A percentile compares a stretch with the other conserved stretches of the same genome.
Conservation (phyloP, 2,113 vertebrate genomes). For the Eolophus roseicapilla region DNA sequence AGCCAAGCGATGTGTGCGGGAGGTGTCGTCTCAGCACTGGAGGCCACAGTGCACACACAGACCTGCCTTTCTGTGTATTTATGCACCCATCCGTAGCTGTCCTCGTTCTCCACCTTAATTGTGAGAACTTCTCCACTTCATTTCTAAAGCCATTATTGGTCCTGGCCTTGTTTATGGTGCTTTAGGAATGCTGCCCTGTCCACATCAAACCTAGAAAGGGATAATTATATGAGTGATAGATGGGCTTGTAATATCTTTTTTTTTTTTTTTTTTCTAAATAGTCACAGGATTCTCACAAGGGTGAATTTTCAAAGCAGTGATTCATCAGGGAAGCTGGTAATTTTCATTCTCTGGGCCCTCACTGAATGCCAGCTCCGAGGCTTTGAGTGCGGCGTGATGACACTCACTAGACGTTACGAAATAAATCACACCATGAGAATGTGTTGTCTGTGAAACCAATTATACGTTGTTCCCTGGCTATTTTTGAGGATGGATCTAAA, state of each 20-base stretch:
- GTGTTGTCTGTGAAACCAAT: conserved; percentile 65
- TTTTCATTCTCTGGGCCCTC: conserved; percentile 50
- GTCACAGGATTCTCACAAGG: conserved; percentile 64
- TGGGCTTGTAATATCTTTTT: conserved; percentile 28
- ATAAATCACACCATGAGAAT: conserved; percentile 61
- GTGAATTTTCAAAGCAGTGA: conserved; percentile 56
- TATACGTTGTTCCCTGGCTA: conserved; percentile 59
- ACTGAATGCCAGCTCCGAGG: background rate
- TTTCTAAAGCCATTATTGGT: conserved; percentile 58
- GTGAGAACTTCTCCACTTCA: conserved; percentile 64
- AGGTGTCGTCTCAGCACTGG: conserved; percentile 8
- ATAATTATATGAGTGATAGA: conserved; percentile 72
- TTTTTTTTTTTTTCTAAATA: conserved; percentile 26
- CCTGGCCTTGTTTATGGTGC: conserved; percentile 56
- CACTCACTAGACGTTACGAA: conserved; percentile 58
- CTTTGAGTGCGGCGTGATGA: conserved; percentile 28
- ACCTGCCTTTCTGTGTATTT: conserved; percentile 47
- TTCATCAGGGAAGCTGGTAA: conserved; percentile 59
- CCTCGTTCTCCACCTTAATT: conserved; percentile 74
- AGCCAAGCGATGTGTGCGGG: background rate
- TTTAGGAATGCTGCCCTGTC: conserved; percentile 63
- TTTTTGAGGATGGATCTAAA: conserved; percentile 63
- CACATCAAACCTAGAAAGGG: conserved; percentile 73
- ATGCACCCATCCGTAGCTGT: conserved; percentile 13
- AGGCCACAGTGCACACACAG: conserved; percentile 17